These are phyloP conservation scores for Chrysogorgia sp. DNA, from an alignment of 92 coral and sea anemone genomes.

Conservation along the genomic window DNA sequence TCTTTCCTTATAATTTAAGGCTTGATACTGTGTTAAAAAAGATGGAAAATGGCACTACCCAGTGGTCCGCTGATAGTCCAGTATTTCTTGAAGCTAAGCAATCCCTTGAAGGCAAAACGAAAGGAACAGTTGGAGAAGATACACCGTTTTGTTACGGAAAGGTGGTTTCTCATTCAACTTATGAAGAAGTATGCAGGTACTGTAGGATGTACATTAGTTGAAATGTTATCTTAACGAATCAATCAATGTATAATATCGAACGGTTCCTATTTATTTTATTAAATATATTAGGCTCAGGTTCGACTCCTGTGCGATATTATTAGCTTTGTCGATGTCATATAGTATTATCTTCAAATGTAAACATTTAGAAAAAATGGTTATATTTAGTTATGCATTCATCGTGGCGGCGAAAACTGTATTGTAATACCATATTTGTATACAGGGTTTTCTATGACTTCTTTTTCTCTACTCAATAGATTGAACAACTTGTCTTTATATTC, in stretches of 20 bases:
- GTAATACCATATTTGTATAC: neutral
- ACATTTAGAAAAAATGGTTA: too few relatives aligned
- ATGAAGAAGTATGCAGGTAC: constrained; percentile 63
- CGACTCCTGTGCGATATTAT: too few relatives aligned
- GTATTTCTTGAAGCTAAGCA: constrained; percentile 1
- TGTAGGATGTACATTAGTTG: neutral
- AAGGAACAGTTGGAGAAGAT: constrained; percentile 17
- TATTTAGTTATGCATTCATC: too few relatives aligned
- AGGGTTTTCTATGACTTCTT: too few relatives aligned
- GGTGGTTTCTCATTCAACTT: too few relatives aligned
- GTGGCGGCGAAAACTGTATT: too few relatives aligned
- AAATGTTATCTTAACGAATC: neutral
- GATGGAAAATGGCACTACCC: constrained; percentile 8
- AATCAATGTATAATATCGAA: neutral
- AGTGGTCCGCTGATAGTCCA: constrained; percentile 17
- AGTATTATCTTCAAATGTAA: too few relatives aligned
- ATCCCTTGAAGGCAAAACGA: neutral
- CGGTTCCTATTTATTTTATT: neutral
- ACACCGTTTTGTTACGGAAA: constrained; percentile 38
- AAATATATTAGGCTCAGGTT: too few relatives aligned
- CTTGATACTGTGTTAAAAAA: neutral
- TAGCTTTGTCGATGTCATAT: too few relatives aligned
- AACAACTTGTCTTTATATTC: neutral
- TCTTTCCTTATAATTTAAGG: neutral
- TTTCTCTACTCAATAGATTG: too few relatives aligned